A percentile compares a stretch with the other conserved stretches of the same genome.
These are phyloP conservation scores for Nasonovia ribisnigri DNA, from an alignment of 2,888 invertebrate genomes.

Conservation along the genomic window DNA sequence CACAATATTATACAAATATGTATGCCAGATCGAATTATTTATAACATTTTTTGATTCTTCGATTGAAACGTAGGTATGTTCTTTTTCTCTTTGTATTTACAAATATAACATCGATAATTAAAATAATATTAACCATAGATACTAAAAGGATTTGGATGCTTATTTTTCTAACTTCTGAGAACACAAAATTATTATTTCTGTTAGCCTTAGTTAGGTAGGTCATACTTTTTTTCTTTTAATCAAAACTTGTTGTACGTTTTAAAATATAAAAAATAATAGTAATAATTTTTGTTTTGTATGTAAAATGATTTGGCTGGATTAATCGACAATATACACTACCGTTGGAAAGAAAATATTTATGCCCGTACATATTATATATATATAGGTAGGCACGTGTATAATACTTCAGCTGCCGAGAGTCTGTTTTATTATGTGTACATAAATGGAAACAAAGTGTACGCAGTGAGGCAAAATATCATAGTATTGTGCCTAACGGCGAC, in stretches of 20 bases:
- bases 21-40: too few relatives aligned
- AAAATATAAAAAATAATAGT: slow-evolving; percentile 12
- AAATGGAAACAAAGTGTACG: background rate
- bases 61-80: too few relatives aligned
- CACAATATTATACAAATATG: too few relatives aligned
- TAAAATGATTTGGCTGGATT: background rate
- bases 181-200: background rate
- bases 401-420: background rate
- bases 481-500: background rate
- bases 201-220: background rate
- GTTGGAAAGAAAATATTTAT: background rate
- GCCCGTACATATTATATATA: too few relatives aligned
- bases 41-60: too few relatives aligned
- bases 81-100: too few relatives aligned
- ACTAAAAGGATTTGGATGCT: background rate
- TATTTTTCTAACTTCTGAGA: background rate
- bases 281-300: background rate
- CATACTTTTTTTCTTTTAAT: background rate
- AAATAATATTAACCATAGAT: background rate
- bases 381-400: background rate
- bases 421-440: background rate
- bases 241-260: background rate
- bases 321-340: background rate
- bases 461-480: background rate
- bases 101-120: background rate